Percentiles rank a stretch among this genome's conserved stretches.
Conservation (phyloP, 2,113 vertebrate genomes). For the Stegostoma tigrinum region DNA sequence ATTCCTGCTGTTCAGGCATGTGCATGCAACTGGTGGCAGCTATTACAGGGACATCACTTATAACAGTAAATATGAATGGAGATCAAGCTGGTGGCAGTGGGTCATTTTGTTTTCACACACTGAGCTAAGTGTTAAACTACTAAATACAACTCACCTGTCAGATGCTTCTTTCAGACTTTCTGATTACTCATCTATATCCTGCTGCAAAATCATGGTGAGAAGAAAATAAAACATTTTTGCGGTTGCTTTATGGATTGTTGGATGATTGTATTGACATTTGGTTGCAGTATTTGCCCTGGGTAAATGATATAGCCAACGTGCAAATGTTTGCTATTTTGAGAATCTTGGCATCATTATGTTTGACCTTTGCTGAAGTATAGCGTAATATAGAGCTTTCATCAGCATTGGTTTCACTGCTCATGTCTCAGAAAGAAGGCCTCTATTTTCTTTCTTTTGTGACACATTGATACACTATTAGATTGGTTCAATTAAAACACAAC, state of each 20-base stretch:
- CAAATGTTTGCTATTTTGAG: constrained; percentile 8
- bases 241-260: background rate
- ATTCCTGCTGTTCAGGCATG: no score
- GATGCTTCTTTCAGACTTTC: background rate
- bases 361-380: background rate
- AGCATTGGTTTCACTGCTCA: background rate
- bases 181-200: background rate
- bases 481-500: background rate
- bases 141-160: background rate
- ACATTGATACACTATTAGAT: background rate
- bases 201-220: background rate
- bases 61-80: background rate
- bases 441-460: background rate
- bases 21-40: no score
- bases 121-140: background rate
- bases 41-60: background rate
- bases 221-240: background rate
- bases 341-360: background rate
- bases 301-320: background rate
- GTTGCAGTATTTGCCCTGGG: background rate
- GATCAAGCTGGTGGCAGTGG: background rate
- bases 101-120: background rate
- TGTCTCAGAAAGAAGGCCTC: background rate
- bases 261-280: background rate
- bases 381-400: background rate